Percentiles rank a stretch among this genome's conserved stretches.
Conservation (phyloP, 2,113 vertebrate genomes). For the Leptodactylus fuscus region DNA sequence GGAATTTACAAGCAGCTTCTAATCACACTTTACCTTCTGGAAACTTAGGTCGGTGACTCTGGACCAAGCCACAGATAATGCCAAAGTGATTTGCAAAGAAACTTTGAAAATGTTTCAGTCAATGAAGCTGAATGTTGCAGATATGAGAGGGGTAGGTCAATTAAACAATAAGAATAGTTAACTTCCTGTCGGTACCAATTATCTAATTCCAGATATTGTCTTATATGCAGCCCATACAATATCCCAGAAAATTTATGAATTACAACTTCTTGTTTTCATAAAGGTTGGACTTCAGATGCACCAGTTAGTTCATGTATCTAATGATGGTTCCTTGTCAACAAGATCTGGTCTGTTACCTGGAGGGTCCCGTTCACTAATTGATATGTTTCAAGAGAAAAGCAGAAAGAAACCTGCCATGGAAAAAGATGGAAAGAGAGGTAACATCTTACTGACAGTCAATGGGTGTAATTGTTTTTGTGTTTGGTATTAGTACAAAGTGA, state of each 20-base stretch:
- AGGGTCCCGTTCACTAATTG: conserved; percentile 80
- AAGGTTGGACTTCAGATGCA: conserved; percentile 93
- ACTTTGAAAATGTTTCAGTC: conserved; percentile 88
- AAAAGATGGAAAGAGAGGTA: conserved; percentile 73
- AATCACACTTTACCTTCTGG: conserved; percentile 8
- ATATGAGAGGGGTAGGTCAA: conserved; percentile 88
- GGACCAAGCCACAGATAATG: conserved; percentile 88
- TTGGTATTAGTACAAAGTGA: not conserved
- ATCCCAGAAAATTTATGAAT: not conserved
- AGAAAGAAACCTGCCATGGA: conserved; percentile 68
- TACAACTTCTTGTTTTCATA: conserved; percentile 54
- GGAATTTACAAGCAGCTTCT: not conserved
- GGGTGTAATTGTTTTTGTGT: not conserved
- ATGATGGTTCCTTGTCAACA: conserved; percentile 62
- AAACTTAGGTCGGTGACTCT: conserved; percentile 86
- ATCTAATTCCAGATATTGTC: not conserved
- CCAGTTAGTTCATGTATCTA: conserved; percentile 78
- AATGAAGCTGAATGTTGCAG: conserved; percentile 90
- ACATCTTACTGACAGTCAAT: no score
- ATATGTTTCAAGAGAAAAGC: conserved; percentile 82
- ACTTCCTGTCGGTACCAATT: not conserved
- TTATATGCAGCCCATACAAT: not conserved
- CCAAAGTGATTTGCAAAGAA: conserved; percentile 87
- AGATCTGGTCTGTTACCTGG: conserved; percentile 69
- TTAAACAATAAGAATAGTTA: not conserved